Evolutionary conservation across 2,888 invertebrate species (phyloP).

Genomic region (Osedax frankpressi): DNA sequence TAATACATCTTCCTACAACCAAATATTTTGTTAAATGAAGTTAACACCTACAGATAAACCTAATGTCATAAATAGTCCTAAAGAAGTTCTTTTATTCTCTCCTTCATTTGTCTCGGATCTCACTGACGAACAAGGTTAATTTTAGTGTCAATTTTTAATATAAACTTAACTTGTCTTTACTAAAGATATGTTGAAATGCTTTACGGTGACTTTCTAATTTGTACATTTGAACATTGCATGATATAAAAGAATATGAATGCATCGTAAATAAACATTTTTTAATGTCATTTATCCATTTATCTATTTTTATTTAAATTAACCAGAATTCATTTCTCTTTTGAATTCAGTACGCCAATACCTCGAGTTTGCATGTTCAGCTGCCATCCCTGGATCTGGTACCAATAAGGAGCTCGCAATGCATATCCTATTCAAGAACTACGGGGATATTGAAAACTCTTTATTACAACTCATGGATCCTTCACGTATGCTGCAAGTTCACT

Average conservation of each 20-base stretch:
- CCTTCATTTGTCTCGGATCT: not conserved
- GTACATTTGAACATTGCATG: no score
- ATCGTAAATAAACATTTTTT: no score
- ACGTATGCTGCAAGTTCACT: not conserved
- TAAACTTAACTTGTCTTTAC: no score
- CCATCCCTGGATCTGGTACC: constrained; percentile 80
- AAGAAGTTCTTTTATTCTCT: not conserved
- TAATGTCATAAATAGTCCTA: not conserved
- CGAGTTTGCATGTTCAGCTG: constrained; percentile 87
- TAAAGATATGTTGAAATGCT: no score
- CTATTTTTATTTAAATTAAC: no score
- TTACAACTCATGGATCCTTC: constrained; percentile 32
- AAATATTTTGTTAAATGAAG: no score
- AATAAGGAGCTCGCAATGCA: constrained; percentile 86
- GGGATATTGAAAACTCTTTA: constrained; percentile 73
- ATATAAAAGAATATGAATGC: no score
- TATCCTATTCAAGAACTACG: constrained; percentile 52
- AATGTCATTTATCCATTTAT: no score
- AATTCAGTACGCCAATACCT: constrained; percentile 54
- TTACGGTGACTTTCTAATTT: no score
- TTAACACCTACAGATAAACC: not conserved
- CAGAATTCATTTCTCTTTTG: no score
- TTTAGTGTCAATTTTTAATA: no score
- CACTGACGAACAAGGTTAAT: not conserved
- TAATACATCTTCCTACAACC: no score